These are phyloP conservation scores for Spilosoma lubricipeda DNA, from an alignment of 2,888 invertebrate species.

Conservation along the genomic window DNA sequence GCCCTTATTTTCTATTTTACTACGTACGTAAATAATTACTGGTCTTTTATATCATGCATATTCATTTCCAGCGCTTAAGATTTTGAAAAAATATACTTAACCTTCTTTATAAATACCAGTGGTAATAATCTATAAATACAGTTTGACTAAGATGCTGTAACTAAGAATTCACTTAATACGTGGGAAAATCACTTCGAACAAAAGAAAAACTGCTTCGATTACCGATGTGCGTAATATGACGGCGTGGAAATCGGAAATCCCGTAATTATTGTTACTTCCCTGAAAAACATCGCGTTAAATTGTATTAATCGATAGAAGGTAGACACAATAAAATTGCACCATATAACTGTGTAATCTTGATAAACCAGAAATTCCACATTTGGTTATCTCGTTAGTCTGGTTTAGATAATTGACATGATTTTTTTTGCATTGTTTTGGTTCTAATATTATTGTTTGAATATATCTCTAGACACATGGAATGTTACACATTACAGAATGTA, in stretches of 20 bases:
- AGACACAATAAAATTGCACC: conserved; percentile 71
- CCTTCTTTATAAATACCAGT: background rate
- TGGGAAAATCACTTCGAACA: conserved; percentile 74
- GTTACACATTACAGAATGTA: conserved; percentile 26
- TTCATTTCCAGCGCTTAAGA: background rate
- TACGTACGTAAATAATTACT: background rate
- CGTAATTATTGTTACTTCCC: conserved; percentile 76
- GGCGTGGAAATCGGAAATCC: conserved; percentile 82
- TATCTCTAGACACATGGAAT: conserved; percentile 29
- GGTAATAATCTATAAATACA: conserved; percentile 24
- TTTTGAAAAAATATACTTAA: background rate
- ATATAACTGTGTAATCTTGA: conserved; percentile 70
- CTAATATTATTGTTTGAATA: conserved; percentile 48
- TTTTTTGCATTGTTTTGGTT: conserved; percentile 65
- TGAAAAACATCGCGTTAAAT: conserved; percentile 65
- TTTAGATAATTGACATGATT: conserved; percentile 64
- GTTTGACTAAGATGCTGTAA: conserved; percentile 56
- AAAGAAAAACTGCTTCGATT: conserved; percentile 65
- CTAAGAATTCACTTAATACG: conserved; percentile 62
- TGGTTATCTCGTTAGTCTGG: conserved; percentile 72
- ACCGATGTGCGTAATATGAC: conserved; percentile 52
- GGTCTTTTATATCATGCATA: background rate
- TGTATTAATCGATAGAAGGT: conserved; percentile 51
- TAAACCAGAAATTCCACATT: conserved; percentile 77
- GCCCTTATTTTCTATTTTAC: background rate